Evolutionary conservation across 2,888 invertebrate genomes (phyloP).

Genomic region (Scelioninae gen. 2): DNA sequence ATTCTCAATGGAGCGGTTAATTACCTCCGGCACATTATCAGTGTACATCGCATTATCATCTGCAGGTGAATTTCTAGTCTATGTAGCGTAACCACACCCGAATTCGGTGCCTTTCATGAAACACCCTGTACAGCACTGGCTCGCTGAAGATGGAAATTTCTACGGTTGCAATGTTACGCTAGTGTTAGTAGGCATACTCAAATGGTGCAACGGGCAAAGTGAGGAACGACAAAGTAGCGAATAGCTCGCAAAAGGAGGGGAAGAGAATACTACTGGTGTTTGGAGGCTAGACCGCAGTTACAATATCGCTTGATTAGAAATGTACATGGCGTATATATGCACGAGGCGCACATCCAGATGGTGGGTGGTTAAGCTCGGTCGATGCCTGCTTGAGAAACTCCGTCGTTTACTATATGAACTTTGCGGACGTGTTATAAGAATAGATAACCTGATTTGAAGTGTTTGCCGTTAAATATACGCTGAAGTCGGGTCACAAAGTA

Average conservation of each 20-base stretch:
- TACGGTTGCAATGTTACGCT: conserved; percentile 68
- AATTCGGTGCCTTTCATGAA: conserved; percentile 54
- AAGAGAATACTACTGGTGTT: conserved; percentile 72
- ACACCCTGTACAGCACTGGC: conserved; percentile 54
- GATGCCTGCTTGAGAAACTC: conserved; percentile 75
- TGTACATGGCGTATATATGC: conserved; percentile 75
- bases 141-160: conserved; percentile 60
- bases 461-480: conserved; percentile 55
- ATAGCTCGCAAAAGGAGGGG: conserved; percentile 63
- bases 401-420: conserved; percentile 74
- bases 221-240: conserved; percentile 61
- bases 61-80: conserved; percentile 53
- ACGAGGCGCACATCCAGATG: conserved; percentile 73
- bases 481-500: conserved; percentile 49
- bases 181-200: conserved; percentile 67
- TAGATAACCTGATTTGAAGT: conserved; percentile 63
- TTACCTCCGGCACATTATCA: conserved; percentile 53
- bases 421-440: conserved; percentile 75
- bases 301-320: conserved; percentile 76
- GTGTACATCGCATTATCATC: conserved; percentile 53
- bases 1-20: conserved; percentile 53
- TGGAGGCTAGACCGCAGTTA: conserved; percentile 76
- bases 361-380: conserved; percentile 68
- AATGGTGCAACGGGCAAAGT: conserved; percentile 61
- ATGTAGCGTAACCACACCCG: conserved; percentile 55